A percentile compares a stretch with the other conserved stretches of the same genome.
Evolutionary conservation across 2,797 vertebrate species (phyloP).

Genomic region (Tachyglossus aculeatus): DNA sequence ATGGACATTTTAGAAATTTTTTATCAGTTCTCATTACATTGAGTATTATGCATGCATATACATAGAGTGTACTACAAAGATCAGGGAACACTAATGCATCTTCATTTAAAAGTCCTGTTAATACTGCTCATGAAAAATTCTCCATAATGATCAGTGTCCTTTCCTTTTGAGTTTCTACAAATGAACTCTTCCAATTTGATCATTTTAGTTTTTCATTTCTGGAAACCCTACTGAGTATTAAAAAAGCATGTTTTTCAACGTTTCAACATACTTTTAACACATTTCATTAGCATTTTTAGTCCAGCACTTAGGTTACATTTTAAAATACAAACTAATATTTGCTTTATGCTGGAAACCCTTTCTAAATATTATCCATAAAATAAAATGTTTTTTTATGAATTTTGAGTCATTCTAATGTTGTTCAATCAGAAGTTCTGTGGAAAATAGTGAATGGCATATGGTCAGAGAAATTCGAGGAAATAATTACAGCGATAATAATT

Average conservation of each 20-base stretch:
- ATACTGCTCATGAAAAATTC: not conserved
- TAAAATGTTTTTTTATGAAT: slow-evolving; percentile 20
- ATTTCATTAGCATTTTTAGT: slow-evolving; percentile 8
- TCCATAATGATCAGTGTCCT: not conserved
- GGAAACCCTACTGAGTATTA: slow-evolving; percentile 10
- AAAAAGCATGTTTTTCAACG: not conserved
- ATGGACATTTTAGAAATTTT: too few species aligned
- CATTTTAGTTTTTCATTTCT: not conserved
- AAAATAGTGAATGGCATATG: slow-evolving; percentile 37
- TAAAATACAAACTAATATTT: slow-evolving; percentile 10
- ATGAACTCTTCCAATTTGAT: not conserved
- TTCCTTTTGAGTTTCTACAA: not conserved
- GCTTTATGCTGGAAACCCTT: slow-evolving; percentile 19
- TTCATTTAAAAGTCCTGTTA: not conserved
- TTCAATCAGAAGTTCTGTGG: slow-evolving; percentile 30
- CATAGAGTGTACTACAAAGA: too few species aligned
- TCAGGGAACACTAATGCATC: too few species aligned
- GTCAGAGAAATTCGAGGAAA: slow-evolving; percentile 39
- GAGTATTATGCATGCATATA: too few species aligned
- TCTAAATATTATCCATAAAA: not conserved
- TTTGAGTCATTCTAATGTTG: slow-evolving; percentile 17
- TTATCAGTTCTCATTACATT: too few species aligned
- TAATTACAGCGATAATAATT: slow-evolving; percentile 49
- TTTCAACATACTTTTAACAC: slow-evolving; percentile 20
- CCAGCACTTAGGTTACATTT: slow-evolving; percentile 6